These are phyloP conservation scores for Dorcus hopei DNA, from an alignment of 2,888 invertebrate species.

Conservation along the genomic window DNA sequence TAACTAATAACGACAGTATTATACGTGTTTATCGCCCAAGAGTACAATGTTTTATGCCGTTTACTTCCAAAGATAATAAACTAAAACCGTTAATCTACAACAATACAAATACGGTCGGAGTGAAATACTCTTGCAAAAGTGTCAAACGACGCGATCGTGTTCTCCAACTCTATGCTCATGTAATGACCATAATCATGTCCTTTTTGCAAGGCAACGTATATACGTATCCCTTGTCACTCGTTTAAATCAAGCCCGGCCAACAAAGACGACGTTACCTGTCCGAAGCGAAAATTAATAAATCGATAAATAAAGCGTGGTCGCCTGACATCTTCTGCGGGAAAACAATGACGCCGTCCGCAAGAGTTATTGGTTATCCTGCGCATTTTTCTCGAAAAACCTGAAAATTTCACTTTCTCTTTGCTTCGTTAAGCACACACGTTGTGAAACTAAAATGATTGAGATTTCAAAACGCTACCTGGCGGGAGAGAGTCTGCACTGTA, in stretches of 20 bases:
- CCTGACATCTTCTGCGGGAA: not conserved
- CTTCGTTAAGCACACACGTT: too few species aligned
- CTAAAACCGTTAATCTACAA: not conserved
- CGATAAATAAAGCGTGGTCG: constrained; percentile 3
- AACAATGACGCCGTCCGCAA: not conserved
- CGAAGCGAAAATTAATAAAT: not conserved
- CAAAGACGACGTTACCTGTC: not conserved
- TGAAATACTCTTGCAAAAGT: not conserved
- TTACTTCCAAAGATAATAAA: constrained; percentile 3
- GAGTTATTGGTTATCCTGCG: not conserved
- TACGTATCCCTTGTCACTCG: not conserved
- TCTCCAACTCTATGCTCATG: not conserved
- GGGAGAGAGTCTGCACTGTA: too few species aligned
- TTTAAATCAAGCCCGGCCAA: not conserved
- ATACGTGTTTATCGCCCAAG: not conserved
- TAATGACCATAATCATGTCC: not conserved
- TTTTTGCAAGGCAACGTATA: not conserved
- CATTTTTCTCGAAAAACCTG: too few species aligned
- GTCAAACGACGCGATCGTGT: not conserved
- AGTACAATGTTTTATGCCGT: not conserved
- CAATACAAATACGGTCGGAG: not conserved
- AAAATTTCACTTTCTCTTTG: too few species aligned
- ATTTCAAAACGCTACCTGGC: too few species aligned
- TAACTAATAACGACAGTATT: not conserved
- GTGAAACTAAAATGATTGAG: too few species aligned